phyloP scores from a whole-genome alignment of 1,140 invertebrate species.

The Cydia pomonella region DNA sequence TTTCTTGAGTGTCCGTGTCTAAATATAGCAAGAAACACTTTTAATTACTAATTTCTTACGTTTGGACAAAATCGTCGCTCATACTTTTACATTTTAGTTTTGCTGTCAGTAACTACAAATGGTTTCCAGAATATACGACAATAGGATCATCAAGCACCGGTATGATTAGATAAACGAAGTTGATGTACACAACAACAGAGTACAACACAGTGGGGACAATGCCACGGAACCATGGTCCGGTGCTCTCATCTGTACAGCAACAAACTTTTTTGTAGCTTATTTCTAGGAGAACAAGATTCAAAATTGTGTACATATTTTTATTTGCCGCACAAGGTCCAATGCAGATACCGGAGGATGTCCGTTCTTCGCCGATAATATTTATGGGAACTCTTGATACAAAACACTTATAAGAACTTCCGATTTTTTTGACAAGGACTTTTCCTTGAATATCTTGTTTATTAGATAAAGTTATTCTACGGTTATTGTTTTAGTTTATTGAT shows the following conservation, averaged over 20 bases:
- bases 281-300: neutral
- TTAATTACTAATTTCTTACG: neutral
- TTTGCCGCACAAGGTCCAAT: constrained; percentile 23
- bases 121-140: neutral
- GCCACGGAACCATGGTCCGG: constrained; percentile 51
- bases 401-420: constrained; percentile 25
- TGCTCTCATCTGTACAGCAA: constrained; percentile 41
- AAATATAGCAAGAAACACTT: neutral
- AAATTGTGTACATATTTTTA: neutral
- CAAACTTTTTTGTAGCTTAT: neutral
- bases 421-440: constrained; percentile 23
- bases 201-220: constrained; percentile 46
- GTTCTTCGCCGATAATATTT: constrained; percentile 31
- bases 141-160: neutral
- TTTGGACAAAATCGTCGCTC: neutral
- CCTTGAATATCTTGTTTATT: neutral
- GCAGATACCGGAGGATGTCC: constrained; percentile 35
- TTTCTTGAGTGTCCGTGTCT: neutral
- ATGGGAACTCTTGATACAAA: constrained; percentile 25
- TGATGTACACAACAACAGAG: constrained; percentile 19
- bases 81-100: too few relatives aligned
- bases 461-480: neutral
- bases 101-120: too few relatives aligned
- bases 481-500: neutral
- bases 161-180: constrained; percentile 8